Percentiles rank a stretch among this genome's conserved stretches.
phyloP scores from a whole-genome alignment of 2,113 vertebrate species.

The Lethenteron reissneri region DNA sequence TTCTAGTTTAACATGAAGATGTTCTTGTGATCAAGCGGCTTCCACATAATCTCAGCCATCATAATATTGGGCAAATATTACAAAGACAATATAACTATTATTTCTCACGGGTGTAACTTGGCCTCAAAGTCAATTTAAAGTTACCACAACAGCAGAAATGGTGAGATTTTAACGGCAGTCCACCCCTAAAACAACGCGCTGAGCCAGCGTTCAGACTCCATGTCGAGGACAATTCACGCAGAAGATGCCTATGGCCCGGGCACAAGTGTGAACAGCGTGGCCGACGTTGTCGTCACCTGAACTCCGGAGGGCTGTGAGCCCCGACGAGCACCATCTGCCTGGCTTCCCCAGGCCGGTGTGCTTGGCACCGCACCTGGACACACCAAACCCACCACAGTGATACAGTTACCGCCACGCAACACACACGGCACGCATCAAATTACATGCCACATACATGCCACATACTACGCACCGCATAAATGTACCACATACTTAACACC shows the following conservation, averaged over 20 bases:
- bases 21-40: too few species aligned
- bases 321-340: constrained; percentile 67
- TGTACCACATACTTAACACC: constrained; percentile 9
- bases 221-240: not conserved
- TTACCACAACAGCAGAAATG: too few species aligned
- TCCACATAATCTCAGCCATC: too few species aligned
- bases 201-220: not conserved
- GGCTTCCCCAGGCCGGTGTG: constrained; percentile 63
- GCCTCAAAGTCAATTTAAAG: too few species aligned
- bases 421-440: too few species aligned
- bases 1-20: too few species aligned
- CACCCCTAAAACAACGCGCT: constrained; percentile 7
- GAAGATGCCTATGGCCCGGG: not conserved
- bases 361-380: constrained; percentile 65
- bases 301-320: constrained; percentile 75
- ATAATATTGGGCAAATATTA: too few species aligned
- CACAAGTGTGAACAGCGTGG: not conserved
- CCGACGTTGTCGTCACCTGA: constrained; percentile 34
- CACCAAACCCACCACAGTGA: constrained; percentile 7
- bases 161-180: constrained; percentile 14
- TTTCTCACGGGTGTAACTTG: too few species aligned
- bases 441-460: not conserved
- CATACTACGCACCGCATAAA: constrained; percentile 8
- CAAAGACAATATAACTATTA: too few species aligned
- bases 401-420: too few species aligned